phyloP scores from a whole-genome alignment of 2,888 invertebrate genomes.

The Andrena haemorrhoa region DNA sequence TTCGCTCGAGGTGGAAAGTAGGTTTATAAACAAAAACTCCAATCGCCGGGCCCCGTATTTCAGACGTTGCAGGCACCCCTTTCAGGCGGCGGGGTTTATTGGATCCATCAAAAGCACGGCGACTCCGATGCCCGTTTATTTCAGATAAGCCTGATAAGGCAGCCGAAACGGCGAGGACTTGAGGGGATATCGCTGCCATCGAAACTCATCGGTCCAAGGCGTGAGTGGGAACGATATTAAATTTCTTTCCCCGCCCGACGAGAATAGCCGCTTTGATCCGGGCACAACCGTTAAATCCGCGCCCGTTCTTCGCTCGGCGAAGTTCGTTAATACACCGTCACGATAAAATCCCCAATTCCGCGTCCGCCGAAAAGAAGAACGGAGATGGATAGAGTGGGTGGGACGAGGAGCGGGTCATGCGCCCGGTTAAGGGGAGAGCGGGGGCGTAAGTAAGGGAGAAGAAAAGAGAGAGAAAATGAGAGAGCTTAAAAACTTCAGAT shows the following conservation, averaged over 20 bases:
- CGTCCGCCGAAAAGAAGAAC: conserved; percentile 50
- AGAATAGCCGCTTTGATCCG: conserved; percentile 67
- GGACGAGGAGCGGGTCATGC: conserved; percentile 37
- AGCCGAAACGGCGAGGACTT: conserved; percentile 18
- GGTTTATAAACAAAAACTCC: conserved; percentile 41
- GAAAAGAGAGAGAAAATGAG: conserved; percentile 21
- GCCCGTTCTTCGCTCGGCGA: conserved; percentile 63
- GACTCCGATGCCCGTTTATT: conserved; percentile 40
- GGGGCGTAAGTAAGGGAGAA: conserved; percentile 21
- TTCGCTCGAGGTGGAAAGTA: not conserved
- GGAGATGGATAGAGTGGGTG: conserved; percentile 31
- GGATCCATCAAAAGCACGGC: conserved; percentile 32
- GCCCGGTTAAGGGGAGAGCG: not conserved
- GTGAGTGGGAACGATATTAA: conserved; percentile 69
- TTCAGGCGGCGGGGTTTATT: conserved; percentile 18
- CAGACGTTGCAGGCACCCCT: not conserved
- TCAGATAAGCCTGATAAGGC: conserved; percentile 57
- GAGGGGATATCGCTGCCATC: conserved; percentile 57
- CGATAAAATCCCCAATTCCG: conserved; percentile 74
- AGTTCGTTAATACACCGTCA: conserved; percentile 75
- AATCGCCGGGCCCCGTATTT: conserved; percentile 23
- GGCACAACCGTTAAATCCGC: conserved; percentile 69
- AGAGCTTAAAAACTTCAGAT: conserved; percentile 48
- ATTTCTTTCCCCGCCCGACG: conserved; percentile 65
- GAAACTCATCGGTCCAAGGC: conserved; percentile 64